A percentile compares a stretch with the other conserved stretches of the same genome.
phyloP scores from a whole-genome alignment of 2,797 vertebrate genomes.

The Rhinophrynus dorsalis region DNA sequence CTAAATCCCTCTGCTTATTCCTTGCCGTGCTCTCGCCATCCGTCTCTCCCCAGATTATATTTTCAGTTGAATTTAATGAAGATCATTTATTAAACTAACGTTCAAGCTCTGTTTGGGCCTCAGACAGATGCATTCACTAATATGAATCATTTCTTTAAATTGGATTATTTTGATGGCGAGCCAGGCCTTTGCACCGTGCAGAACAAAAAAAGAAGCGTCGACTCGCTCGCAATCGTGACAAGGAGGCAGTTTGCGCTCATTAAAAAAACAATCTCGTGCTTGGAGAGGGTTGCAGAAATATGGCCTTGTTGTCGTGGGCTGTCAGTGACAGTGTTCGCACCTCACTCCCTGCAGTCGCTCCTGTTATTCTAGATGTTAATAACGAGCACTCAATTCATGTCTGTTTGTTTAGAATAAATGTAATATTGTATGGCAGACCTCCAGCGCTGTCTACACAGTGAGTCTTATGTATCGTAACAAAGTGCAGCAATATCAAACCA shows the following conservation, averaged over 20 bases:
- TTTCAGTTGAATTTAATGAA: constrained; percentile 73
- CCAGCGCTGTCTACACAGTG: neutral
- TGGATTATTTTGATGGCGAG: constrained; percentile 69
- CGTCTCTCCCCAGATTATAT: constrained; percentile 67
- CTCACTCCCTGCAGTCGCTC: constrained; percentile 18
- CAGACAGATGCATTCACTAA: constrained; percentile 70
- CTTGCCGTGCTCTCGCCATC: constrained; percentile 60
- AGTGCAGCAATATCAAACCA: no score
- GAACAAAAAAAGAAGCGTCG: constrained; percentile 57
- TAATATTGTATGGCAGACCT: constrained; percentile 1
- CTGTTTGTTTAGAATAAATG: constrained; percentile 15
- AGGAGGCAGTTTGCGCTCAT: constrained; percentile 48
- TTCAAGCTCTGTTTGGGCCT: constrained; percentile 64
- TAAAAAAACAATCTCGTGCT: constrained; percentile 55
- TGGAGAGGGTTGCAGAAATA: constrained; percentile 45
- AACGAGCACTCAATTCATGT: constrained; percentile 6
- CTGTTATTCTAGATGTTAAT: neutral
- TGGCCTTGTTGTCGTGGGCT: constrained; percentile 25
- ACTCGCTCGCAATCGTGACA: constrained; percentile 56
- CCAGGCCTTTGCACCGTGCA: constrained; percentile 52
- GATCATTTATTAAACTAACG: constrained; percentile 71
- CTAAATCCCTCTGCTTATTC: constrained; percentile 67
- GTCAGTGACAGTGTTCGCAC: neutral
- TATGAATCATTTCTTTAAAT: constrained; percentile 71
- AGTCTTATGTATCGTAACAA: no score